These are phyloP conservation scores for Paraplagusia blochii DNA, from an alignment of 2,113 vertebrate species.

Conservation along the genomic window DNA sequence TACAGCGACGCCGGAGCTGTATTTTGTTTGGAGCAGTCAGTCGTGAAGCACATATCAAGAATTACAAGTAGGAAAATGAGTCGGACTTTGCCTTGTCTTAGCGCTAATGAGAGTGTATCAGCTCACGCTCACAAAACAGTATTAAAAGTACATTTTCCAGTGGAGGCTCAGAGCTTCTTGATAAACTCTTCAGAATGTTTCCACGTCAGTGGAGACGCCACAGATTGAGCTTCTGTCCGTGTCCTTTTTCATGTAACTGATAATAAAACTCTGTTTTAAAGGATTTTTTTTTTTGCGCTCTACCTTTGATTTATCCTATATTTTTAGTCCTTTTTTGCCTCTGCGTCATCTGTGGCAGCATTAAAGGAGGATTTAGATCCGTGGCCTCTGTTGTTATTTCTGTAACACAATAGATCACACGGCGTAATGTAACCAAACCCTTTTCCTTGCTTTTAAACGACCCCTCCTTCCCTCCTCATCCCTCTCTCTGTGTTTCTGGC, in stretches of 20 bases:
- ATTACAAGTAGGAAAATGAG: slow-evolving; percentile 44
- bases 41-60: slow-evolving; percentile 43
- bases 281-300: background rate
- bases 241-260: slow-evolving; percentile 28
- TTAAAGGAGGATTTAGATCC: slow-evolving; percentile 60
- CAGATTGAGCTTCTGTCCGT: slow-evolving; percentile 27
- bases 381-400: slow-evolving; percentile 61
- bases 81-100: slow-evolving; percentile 35
- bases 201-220: slow-evolving; percentile 28
- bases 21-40: slow-evolving; percentile 46
- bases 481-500: slow-evolving; percentile 18
- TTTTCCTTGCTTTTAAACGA: slow-evolving; percentile 60
- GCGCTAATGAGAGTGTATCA: slow-evolving; percentile 52
- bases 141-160: slow-evolving; percentile 31
- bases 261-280: slow-evolving; percentile 38
- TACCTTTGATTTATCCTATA: slow-evolving; percentile 41
- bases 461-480: slow-evolving; percentile 37
- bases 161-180: slow-evolving; percentile 32
- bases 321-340: slow-evolving; percentile 32
- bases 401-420: slow-evolving; percentile 65
- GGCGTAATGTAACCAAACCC: slow-evolving; percentile 63
- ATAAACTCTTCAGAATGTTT: slow-evolving; percentile 51
- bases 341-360: slow-evolving; percentile 34
- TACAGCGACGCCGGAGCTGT: slow-evolving; percentile 22
- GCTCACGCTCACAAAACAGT: slow-evolving; percentile 23